Evolutionary conservation across 1,140 invertebrate species (phyloP), one percentile per base, ranked within the genome.

Genomic region (Helicorthomorpha holstii): DNA sequence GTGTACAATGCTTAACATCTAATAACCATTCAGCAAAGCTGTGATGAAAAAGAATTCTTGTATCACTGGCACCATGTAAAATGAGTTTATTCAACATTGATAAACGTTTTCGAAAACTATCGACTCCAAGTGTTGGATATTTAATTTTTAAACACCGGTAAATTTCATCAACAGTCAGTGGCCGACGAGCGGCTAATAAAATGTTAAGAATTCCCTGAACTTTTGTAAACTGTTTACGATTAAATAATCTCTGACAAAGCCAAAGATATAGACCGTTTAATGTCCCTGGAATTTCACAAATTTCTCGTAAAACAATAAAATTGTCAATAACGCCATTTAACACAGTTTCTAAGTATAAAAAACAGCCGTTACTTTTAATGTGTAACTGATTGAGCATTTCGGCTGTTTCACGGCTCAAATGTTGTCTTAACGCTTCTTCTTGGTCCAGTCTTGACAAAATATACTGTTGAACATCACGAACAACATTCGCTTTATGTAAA

Each of bases 281-380:
- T 0, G 91, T 97, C 1, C 90, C 90, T 0, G 92, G 92, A 41
- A 97, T 96, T 60, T 94, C 85, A 25, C 85, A 74, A 41, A 79
- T 77, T 63, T 83, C 83, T 1, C 87, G 71, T 24, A 95, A 69
- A 10, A 88, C 84, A 52, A 96, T 91, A 61, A 90, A 93, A 57
- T 83, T 87, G 57, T 95, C 88, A 1, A 85, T 82, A 0, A 95
- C 87, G 0, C 89, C 89, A 59, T 95, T 89, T 24, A 95, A 68
- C 7, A 92, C 85, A 66, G 88, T 89, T 65, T 95, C 88, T 52
- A 96, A 66, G 60, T 95, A 97, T 0, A 96, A 71, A 58, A 96
- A 85, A 63, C 91, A 96, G 0, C 91, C 92, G 64, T 95, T 93
- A 61, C 88, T 92, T 66, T 96, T 97, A 56, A 96, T 95, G 61